Evolutionary conservation across 2,888 invertebrate genomes (phyloP), one percentile per base, ranked within the genome.

Genomic region (Lymantria monacha): DNA sequence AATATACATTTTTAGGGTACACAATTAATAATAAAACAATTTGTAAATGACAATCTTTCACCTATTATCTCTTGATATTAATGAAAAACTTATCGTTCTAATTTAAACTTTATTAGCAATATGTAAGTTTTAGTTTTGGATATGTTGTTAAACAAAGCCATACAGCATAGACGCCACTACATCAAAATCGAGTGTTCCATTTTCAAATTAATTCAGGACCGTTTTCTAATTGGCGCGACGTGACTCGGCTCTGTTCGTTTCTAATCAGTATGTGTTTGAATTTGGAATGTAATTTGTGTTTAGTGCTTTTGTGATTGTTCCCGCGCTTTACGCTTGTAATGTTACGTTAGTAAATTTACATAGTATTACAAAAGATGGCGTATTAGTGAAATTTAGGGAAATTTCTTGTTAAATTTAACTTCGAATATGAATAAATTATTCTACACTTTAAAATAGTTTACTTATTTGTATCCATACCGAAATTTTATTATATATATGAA

Each of bases 221-320:
- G 83, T 85, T 85, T 87, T 86, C 87, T 91, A 90, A 91, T 91
- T 91, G 90, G 88, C 76, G 88, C 77, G 79, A 87, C 90, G 89
- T 88, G 87, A 87, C 86, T 85, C 76, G 75, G 65, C 74, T 78
- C 66, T 75, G 82, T 83, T 83, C 74, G 51, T 61, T 55, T 83
- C 80, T 85, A 86, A 87, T 87, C 84, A 81, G 75, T 70, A 73
- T 69, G 69, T 79, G 82, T 86, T 87, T 81, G 85, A 83, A 82
- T 82, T 85, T 72, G 66, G 81, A 84, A 85, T 79, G 74, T 81
- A 83, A 87, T 86, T 84, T 84, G 81, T 76, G 69, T 81, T 75
- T 67, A 67, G 72, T 70, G 66, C 70, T 73, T 69, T 75, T 74
- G 70, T 76, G 71, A 79, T 78, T 80, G 76, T 75, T 74, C 67